Percentiles rank a stretch among this genome's conserved stretches.
phyloP scores from a whole-genome alignment of 2,113 vertebrate genomes.

The Notarius lentiginosus region DNA sequence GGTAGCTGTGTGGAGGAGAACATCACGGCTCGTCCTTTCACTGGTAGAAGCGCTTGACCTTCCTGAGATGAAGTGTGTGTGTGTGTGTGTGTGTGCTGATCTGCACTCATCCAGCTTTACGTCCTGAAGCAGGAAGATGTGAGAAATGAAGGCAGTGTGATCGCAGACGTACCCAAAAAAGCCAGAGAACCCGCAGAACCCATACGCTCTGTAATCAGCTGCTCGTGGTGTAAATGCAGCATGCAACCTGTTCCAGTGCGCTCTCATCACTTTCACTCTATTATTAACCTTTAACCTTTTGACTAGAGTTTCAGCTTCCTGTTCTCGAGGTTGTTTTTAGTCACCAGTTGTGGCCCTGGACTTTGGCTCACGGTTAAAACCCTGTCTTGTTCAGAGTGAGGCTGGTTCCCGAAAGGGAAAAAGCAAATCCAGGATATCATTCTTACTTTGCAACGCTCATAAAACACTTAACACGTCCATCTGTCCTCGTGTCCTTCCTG shows the following conservation, averaged over 20 bases:
- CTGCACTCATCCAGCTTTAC: background rate
- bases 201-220: background rate
- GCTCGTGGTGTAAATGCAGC: background rate
- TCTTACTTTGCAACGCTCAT: background rate
- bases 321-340: background rate
- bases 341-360: background rate
- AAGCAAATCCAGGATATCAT: background rate
- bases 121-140: background rate
- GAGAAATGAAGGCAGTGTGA: background rate
- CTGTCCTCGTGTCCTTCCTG: background rate
- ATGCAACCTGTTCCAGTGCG: background rate
- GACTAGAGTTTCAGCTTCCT: constrained; percentile 8
- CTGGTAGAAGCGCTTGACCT: background rate
- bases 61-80: background rate
- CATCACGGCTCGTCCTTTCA: background rate
- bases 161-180: background rate
- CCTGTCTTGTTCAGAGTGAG: background rate
- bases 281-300: constrained; percentile 27
- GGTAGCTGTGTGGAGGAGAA: background rate
- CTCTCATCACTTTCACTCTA: constrained; percentile 1
- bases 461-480: background rate
- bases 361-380: background rate
- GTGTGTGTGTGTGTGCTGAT: background rate
- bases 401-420: background rate
- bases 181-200: background rate